phyloP scores from a whole-genome alignment of 2,113 vertebrate species.

The Elaphurus davidianus region DNA sequence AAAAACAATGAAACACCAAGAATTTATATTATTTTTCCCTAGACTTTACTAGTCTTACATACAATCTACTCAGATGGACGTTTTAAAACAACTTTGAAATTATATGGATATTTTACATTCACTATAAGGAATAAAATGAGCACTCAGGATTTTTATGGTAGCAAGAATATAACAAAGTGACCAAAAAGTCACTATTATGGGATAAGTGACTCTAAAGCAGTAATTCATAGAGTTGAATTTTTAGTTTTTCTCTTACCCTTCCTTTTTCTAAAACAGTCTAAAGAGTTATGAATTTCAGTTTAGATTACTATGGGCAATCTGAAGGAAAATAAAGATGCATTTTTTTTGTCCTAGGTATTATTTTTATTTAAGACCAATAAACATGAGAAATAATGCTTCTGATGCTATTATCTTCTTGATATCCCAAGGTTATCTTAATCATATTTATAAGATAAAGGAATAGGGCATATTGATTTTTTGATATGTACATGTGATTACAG shows the following conservation, averaged over 20 bases:
- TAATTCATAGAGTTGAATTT: background rate
- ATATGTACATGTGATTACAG: background rate
- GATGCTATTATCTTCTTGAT: background rate
- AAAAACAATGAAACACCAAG: background rate
- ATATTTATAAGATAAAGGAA: background rate
- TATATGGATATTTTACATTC: background rate
- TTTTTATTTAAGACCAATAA: constrained; percentile 3
- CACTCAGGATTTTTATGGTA: background rate
- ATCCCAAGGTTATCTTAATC: background rate
- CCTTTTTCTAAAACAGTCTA: background rate
- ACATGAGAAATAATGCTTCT: background rate
- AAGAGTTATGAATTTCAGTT: background rate
- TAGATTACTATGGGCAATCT: background rate
- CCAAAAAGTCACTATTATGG: background rate
- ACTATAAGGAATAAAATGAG: background rate
- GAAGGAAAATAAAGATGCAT: background rate
- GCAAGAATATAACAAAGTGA: background rate
- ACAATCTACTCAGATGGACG: background rate
- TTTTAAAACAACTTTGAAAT: constrained; percentile 6
- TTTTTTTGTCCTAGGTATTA: background rate
- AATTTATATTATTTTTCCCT: background rate
- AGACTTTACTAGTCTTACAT: background rate
- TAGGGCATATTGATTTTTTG: background rate
- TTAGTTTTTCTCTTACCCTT: background rate
- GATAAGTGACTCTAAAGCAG: background rate